Evolutionary conservation across 2,113 vertebrate genomes (phyloP).

Genomic region (Synodontis membranacea): DNA sequence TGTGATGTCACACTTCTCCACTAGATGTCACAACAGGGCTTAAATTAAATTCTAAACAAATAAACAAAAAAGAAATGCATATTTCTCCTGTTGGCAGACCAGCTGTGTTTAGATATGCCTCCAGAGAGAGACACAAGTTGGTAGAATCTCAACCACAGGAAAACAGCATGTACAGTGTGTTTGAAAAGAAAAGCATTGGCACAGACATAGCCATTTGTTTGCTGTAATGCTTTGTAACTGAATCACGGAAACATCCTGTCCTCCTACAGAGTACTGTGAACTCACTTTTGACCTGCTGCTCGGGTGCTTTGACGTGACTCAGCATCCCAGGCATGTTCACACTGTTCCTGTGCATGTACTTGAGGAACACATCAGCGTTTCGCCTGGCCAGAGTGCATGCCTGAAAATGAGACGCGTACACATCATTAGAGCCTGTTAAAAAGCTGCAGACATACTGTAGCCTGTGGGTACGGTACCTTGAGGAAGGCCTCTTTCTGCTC

Average conservation of each 20-base stretch:
- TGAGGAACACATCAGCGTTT: slow-evolving; percentile 97
- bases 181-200: background rate
- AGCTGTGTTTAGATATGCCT: slow-evolving; percentile 43
- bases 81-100: background rate
- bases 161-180: slow-evolving; percentile 10
- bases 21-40: slow-evolving; percentile 37
- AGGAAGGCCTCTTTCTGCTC: slow-evolving; percentile 98
- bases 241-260: background rate
- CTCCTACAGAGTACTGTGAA: background rate
- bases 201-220: background rate
- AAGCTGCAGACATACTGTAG: slow-evolving; percentile 15
- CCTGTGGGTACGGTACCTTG: slow-evolving; percentile 75
- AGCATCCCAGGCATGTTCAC: slow-evolving; percentile 99
- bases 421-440: background rate
- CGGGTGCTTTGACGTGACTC: slow-evolving; percentile 95
- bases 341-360: slow-evolving; percentile 97
- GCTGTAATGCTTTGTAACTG: background rate
- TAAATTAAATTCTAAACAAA: background rate
- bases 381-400: slow-evolving; percentile 93
- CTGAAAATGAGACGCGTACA: slow-evolving; percentile 62
- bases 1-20: background rate
- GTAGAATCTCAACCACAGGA: slow-evolving; percentile 20
- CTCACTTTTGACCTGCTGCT: slow-evolving; percentile 99
- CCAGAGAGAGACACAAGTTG: slow-evolving; percentile 22
- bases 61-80: background rate